These are phyloP conservation scores for Danaus plexippus DNA, from an alignment of 1,140 invertebrate genomes.

Conservation along the genomic window DNA sequence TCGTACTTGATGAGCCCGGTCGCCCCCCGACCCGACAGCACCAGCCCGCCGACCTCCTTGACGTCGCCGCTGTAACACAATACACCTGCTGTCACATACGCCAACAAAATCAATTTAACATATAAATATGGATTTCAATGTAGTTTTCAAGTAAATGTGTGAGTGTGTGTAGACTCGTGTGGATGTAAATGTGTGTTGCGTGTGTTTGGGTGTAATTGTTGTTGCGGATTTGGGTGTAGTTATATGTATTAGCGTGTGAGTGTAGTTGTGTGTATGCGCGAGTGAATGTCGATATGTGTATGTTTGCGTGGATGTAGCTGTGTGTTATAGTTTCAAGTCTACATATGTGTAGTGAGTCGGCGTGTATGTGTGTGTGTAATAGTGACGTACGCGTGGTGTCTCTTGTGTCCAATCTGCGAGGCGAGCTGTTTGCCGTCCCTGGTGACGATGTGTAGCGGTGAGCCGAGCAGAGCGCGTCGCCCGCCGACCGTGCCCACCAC, in stretches of 20 bases:
- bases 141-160: not conserved
- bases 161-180: not conserved
- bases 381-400: slow-evolving; percentile 18
- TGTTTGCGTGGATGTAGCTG: no score
- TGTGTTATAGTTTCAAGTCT: no score
- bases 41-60: slow-evolving; percentile 55
- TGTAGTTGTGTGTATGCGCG: not conserved
- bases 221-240: no score
- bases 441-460: slow-evolving; percentile 58
- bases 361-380: not conserved
- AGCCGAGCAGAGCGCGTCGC: slow-evolving; percentile 37
- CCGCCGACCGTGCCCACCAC: slow-evolving; percentile 45
- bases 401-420: slow-evolving; percentile 41
- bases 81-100: not conserved
- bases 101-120: no score
- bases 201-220: no score
- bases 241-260: not conserved
- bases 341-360: not conserved
- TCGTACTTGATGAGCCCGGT: slow-evolving; percentile 60
- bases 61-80: slow-evolving; percentile 45
- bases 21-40: slow-evolving; percentile 46
- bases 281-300: no score
- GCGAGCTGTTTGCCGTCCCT: slow-evolving; percentile 51
- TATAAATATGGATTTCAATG: no score
- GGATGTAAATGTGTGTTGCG: no score